A percentile compares a stretch with the other conserved stretches of the same genome.
phyloP scores from a whole-genome alignment of 2,797 vertebrate genomes.

The Naso thynnoides region DNA sequence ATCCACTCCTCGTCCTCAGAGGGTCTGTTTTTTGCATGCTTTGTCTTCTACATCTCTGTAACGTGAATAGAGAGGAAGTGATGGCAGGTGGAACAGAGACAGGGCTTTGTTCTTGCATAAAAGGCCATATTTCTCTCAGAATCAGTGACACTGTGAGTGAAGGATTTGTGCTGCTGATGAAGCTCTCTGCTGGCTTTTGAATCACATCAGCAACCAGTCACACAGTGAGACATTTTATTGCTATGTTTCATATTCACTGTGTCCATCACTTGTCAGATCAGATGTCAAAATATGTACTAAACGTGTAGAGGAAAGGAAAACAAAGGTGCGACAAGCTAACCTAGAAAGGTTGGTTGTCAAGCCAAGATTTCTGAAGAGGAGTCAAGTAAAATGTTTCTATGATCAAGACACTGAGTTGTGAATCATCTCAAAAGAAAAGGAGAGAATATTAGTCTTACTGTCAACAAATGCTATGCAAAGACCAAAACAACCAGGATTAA shows the following conservation, averaged over 20 bases:
- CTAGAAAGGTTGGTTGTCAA: constrained; percentile 7
- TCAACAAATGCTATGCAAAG: neutral
- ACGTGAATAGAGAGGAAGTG: constrained; percentile 48
- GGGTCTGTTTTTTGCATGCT: constrained; percentile 34
- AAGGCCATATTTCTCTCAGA: constrained; percentile 34
- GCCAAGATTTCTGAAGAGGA: neutral
- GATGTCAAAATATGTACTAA: constrained; percentile 24
- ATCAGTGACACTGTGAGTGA: constrained; percentile 31
- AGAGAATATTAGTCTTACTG: neutral
- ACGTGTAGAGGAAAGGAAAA: constrained; percentile 12
- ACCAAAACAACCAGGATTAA: neutral
- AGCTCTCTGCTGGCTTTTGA: constrained; percentile 32
- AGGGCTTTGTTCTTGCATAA: constrained; percentile 56
- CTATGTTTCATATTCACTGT: constrained; percentile 27
- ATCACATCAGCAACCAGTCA: constrained; percentile 33
- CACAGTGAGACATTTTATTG: constrained; percentile 30
- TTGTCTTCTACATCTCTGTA: constrained; percentile 42
- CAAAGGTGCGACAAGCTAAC: constrained; percentile 9
- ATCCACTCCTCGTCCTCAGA: constrained; percentile 30
- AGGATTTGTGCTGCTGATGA: constrained; percentile 29
- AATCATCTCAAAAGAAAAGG: neutral
- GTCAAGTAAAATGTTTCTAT: constrained; percentile 10
- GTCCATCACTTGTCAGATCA: constrained; percentile 39
- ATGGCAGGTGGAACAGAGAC: constrained; percentile 41
- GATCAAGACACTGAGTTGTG: constrained; percentile 4